Conservation (phyloP, 2,888 invertebrate species). For the Rhodophaea formosa region DNA sequence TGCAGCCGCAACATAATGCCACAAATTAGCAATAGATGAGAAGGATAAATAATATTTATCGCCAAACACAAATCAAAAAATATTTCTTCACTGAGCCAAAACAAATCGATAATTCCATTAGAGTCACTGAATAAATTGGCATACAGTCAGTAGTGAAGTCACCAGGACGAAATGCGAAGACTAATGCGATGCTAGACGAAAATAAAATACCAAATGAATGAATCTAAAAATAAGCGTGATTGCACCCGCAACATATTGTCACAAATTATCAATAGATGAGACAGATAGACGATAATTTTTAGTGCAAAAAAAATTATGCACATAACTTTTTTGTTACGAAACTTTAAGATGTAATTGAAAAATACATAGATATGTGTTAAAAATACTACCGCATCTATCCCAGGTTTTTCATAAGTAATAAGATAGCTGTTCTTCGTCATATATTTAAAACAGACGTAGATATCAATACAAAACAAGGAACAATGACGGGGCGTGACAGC, state of each 20-base stretch:
- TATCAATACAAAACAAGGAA: no score
- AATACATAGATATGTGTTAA: no score
- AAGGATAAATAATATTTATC: no score
- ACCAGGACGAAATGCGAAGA: not conserved
- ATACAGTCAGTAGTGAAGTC: not conserved
- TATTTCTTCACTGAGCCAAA: not conserved
- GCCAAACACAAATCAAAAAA: not conserved
- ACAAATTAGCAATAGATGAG: not conserved
- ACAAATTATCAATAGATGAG: not conserved
- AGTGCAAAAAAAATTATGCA: no score
- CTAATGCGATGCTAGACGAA: constrained; percentile 8
- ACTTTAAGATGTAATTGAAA: no score
- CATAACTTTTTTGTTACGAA: no score
- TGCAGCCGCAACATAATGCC: not conserved
- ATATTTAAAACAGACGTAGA: no score
- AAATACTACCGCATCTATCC: no score
- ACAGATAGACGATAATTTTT: not conserved
- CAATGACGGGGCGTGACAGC: no score
- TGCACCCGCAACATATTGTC: not conserved
- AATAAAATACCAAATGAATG: constrained; percentile 16
- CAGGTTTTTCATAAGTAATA: no score
- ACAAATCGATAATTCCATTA: not conserved
- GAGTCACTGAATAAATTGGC: not conserved
- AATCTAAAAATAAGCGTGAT: constrained; percentile 13
- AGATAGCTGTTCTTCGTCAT: no score